These are phyloP conservation scores for Epizoanthus stellaris DNA, from an alignment of 92 coral and sea anemone genomes.

Conservation along the genomic window DNA sequence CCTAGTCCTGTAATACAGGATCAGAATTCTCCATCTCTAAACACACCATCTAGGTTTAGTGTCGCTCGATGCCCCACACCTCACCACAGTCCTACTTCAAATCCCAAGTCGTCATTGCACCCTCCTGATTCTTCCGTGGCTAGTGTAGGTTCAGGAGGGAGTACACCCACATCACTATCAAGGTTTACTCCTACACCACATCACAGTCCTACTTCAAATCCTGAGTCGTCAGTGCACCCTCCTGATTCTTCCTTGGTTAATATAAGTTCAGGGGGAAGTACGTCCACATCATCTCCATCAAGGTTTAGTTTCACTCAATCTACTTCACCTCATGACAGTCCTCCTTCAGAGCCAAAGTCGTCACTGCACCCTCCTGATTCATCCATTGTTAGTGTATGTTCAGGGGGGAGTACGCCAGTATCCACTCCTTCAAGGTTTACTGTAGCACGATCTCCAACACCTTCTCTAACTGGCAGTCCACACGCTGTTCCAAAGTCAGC, in stretches of 20 bases:
- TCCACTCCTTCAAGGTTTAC: conserved; percentile 21
- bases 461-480: not conserved
- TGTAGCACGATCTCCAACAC: conserved; percentile 32
- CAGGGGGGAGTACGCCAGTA: conserved; percentile 8
- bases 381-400: not conserved
- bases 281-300: not conserved
- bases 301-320: not conserved
- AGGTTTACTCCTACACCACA: conserved; percentile 3
- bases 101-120: not conserved
- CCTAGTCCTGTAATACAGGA: not conserved
- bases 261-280: not conserved
- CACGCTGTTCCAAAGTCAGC: not conserved
- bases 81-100: not conserved
- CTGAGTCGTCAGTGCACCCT: not conserved
- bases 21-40: not conserved
- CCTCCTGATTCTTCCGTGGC: not conserved
- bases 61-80: conserved; percentile 6
- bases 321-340: not conserved
- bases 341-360: conserved; percentile 4
- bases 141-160: not conserved
- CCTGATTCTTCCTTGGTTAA: not conserved
- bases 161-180: not conserved
- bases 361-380: conserved; percentile 11
- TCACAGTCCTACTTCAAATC: not conserved
- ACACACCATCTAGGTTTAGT: conserved; percentile 10